Evolutionary conservation across 1,140 invertebrate genomes (phyloP).

Genomic region (Lepidurus arcticus): DNA sequence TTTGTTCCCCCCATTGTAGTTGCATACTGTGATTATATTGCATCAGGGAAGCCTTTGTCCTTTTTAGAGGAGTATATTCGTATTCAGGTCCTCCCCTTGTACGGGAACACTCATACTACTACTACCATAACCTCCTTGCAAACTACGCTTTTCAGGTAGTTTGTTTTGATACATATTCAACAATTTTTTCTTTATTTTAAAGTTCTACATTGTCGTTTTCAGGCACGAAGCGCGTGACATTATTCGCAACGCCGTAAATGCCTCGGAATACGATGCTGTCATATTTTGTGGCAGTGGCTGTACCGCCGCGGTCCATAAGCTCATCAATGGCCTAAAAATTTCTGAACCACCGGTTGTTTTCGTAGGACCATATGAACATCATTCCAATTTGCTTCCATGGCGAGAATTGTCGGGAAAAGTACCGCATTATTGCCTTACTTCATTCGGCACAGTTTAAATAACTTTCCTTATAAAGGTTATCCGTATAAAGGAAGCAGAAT

Average conservation of each 20-base stretch:
- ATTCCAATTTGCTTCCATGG: constrained; percentile 79
- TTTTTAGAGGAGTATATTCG: constrained; percentile 84
- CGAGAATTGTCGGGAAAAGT: constrained; percentile 67
- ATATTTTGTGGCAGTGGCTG: constrained; percentile 70
- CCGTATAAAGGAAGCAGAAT: constrained; percentile 65
- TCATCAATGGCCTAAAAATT: constrained; percentile 60
- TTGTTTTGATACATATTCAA: constrained; percentile 48
- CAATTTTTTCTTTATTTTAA: constrained; percentile 27
- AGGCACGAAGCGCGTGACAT: constrained; percentile 76
- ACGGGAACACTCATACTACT: constrained; percentile 79
- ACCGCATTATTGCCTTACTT: constrained; percentile 42
- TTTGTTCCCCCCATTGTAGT: constrained; percentile 54
- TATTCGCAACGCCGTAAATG: constrained; percentile 70
- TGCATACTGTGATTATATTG: constrained; percentile 77
- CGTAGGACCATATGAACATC: constrained; percentile 79
- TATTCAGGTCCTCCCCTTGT: constrained; percentile 72
- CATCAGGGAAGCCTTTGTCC: constrained; percentile 69
- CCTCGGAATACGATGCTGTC: constrained; percentile 73
- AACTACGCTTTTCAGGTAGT: constrained; percentile 68
- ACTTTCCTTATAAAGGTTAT: constrained; percentile 43
- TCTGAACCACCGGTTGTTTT: constrained; percentile 59
- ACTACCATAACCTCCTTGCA: constrained; percentile 78
- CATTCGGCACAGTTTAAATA: not conserved
- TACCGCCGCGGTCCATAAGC: constrained; percentile 53
- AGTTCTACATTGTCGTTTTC: constrained; percentile 38